phyloP scores from a whole-genome alignment of 2,797 vertebrate genomes.

The Rallus crepitans region DNA sequence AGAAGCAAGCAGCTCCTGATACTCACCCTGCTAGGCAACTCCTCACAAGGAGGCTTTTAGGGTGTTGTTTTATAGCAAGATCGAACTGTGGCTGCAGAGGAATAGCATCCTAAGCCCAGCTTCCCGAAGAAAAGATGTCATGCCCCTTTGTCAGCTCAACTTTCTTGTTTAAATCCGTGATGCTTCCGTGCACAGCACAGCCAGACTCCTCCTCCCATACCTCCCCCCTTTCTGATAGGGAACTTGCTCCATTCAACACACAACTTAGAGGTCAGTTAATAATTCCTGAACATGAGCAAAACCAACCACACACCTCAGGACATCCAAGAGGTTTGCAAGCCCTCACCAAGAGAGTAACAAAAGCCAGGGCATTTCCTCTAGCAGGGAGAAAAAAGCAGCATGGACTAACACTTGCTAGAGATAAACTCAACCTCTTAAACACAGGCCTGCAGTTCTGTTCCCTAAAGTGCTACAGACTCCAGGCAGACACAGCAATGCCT shows the following conservation, averaged over 20 bases:
- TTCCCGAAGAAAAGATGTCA: not conserved
- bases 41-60: not conserved
- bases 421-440: not conserved
- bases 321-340: not conserved
- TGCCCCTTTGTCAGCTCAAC: not conserved
- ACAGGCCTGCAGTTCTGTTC: not conserved
- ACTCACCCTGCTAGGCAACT: not conserved
- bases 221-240: not conserved
- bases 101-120: not conserved
- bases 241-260: not conserved
- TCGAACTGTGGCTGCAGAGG: not conserved
- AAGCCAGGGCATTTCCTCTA: not conserved
- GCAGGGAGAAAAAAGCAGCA: not conserved
- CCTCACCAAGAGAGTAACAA: not conserved
- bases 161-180: not conserved
- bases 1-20: not conserved
- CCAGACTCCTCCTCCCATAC: not conserved
- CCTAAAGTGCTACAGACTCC: constrained; percentile 22
- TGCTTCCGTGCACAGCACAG: not conserved
- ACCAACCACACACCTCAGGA: not conserved
- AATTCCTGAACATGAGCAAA: not conserved
- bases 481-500: constrained; percentile 8
- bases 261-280: accelerated
- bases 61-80: not conserved
- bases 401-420: not conserved